Evolutionary conservation across 2,888 invertebrate species (phyloP), one percentile per base, ranked within the genome.

Genomic region (Vandiemenella viatica): DNA sequence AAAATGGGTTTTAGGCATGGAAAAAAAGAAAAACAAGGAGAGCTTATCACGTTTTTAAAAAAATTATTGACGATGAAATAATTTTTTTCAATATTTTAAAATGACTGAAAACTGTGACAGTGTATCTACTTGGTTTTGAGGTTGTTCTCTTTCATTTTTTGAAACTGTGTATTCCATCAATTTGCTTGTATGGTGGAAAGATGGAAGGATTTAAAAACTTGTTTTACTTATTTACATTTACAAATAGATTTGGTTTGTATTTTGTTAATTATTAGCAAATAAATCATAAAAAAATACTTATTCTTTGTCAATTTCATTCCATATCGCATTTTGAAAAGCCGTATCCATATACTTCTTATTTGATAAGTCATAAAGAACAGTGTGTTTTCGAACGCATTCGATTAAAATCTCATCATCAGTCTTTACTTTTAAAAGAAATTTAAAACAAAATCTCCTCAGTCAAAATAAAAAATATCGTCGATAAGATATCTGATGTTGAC

Each of bases 341-440:
- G 26, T 23, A 23, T 23, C 26, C 10, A 23, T 10, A 23, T 23
- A 23, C 10, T 23, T 23, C 6, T 8, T 23, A 23, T 23, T 23
- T 23, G 26, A 23, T 23, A 23, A 23, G 10, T 23, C 26, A 23
- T 23, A 23, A 23, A 23, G 26, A 8, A 23, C 10, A 8, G 26
- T 6, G 26, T 8, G 10, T 10, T 23, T 23, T 23, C 26, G 10
- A 23, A 23, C 26, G 6, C 10, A 23, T 10, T 23, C 10, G 10
- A 23, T 23, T 10, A 23, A 6, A 23, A 8, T 23, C 10, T 63
- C 64, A 62, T 48, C 6, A 40, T 8, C 26, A 23, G 10, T 23
- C 26, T 8, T 8, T 23, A 8, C 10, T 23, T 23, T 23, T 8
- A 23, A 53, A 41, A 48, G 44, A 26, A 8, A 5, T 32, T 43